phyloP scores from a whole-genome alignment of 2,888 invertebrate genomes.

The Archips crataeganus region DNA sequence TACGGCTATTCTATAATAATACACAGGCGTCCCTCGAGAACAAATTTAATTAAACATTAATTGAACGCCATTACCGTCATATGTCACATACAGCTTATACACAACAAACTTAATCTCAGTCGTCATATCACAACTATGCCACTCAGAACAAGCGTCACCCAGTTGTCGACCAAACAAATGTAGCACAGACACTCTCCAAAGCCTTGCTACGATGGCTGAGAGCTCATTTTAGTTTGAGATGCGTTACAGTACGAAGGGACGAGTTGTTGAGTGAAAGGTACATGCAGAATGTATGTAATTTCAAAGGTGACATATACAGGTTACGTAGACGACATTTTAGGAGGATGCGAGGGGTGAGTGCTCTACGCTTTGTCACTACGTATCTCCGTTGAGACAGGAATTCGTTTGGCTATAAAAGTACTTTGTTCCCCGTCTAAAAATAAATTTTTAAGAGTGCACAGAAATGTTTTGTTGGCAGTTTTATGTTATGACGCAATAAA shows the following conservation, averaged over 20 bases:
- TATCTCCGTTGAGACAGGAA: constrained; percentile 20
- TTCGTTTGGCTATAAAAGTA: constrained; percentile 40
- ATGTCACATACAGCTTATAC: constrained; percentile 22
- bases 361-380: constrained; percentile 15
- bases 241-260: neutral
- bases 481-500: neutral
- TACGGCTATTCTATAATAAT: neutral
- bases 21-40: neutral
- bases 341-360: constrained; percentile 8
- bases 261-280: constrained; percentile 31
- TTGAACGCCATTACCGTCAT: constrained; percentile 23
- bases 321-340: constrained; percentile 31
- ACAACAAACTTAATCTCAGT: constrained; percentile 31
- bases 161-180: constrained; percentile 7
- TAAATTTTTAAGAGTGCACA: constrained; percentile 4
- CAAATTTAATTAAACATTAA: constrained; percentile 40
- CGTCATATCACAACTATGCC: constrained; percentile 39
- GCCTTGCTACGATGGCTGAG: neutral
- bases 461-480: neutral
- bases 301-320: constrained; percentile 39
- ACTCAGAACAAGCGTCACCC: constrained; percentile 16
- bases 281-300: constrained; percentile 39
- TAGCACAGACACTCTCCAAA: constrained; percentile 1
- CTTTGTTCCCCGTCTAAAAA: constrained; percentile 24
- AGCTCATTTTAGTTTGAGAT: constrained; percentile 5